phyloP scores from a whole-genome alignment of 2,888 invertebrate species.

The Ochropleura plecta region DNA sequence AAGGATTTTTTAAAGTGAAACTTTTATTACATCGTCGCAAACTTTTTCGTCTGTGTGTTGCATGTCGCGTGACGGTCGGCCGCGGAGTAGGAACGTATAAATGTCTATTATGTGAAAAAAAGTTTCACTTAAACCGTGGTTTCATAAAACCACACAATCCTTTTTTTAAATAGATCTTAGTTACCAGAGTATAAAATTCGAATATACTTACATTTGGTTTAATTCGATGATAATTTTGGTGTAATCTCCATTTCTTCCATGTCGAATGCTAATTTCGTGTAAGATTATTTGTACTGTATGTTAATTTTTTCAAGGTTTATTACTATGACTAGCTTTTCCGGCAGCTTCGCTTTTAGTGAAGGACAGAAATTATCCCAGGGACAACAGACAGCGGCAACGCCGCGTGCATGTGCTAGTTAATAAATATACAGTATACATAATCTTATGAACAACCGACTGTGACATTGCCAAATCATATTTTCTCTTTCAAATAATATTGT shows the following conservation, averaged over 20 bases:
- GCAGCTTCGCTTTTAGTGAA: not conserved
- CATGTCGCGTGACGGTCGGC: no score
- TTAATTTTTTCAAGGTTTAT: not conserved
- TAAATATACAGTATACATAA: slow-evolving; percentile 14
- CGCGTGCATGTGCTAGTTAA: no score
- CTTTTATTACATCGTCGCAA: no score
- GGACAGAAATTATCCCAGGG: not conserved
- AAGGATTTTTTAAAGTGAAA: not conserved
- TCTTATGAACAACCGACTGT: slow-evolving; percentile 40
- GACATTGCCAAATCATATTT: slow-evolving; percentile 60
- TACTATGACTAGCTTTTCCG: not conserved
- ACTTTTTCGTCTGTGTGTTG: no score
- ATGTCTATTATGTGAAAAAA: no score
- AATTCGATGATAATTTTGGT: not conserved
- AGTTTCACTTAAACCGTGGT: no score
- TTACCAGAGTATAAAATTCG: not conserved
- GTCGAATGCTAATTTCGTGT: not conserved
- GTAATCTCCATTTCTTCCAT: slow-evolving; percentile 12
- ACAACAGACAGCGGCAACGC: no score
- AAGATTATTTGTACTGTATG: slow-evolving; percentile 13
- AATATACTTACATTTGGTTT: not conserved
- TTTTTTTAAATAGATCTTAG: not conserved
- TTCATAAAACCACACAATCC: no score
- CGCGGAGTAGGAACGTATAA: no score
- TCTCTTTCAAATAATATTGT: slow-evolving; percentile 52